phyloP scores from a whole-genome alignment of 1,140 invertebrate species.

The Papilio polytes region DNA sequence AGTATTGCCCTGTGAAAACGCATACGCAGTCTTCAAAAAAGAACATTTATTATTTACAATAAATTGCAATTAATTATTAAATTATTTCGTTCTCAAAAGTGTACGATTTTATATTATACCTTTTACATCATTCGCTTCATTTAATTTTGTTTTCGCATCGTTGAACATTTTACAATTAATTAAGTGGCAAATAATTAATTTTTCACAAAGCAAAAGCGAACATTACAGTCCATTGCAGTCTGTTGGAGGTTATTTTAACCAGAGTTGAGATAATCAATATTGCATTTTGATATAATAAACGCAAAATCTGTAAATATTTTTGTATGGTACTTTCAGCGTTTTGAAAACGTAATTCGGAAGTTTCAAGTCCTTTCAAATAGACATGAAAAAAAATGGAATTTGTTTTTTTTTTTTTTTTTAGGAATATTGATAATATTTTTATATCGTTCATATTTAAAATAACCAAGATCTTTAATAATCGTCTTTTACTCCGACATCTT shows the following conservation, averaged over 20 bases:
- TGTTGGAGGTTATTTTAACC: neutral
- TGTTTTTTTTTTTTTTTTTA: too few relatives aligned
- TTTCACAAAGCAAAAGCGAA: neutral
- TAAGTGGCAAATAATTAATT: slow-evolving; percentile 10
- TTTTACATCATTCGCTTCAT: neutral
- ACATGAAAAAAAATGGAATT: too few relatives aligned
- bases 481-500: too few relatives aligned
- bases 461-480: too few relatives aligned
- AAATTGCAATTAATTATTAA: neutral
- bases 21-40: neutral
- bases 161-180: neutral
- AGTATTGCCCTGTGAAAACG: neutral
- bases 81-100: neutral
- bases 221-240: neutral
- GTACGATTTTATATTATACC: neutral
- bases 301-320: too few relatives aligned
- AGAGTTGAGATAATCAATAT: neutral
- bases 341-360: too few relatives aligned
- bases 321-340: too few relatives aligned
- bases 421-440: too few relatives aligned
- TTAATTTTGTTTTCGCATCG: neutral
- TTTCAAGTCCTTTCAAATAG: too few relatives aligned
- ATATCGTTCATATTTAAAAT: too few relatives aligned
- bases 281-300: neutral
- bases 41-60: neutral